Percentiles rank a stretch among this genome's conserved stretches.
phyloP scores from a whole-genome alignment of 30 jellyfish, hydroid and myxozoan genomes.

The Clytia hemisphaerica region DNA sequence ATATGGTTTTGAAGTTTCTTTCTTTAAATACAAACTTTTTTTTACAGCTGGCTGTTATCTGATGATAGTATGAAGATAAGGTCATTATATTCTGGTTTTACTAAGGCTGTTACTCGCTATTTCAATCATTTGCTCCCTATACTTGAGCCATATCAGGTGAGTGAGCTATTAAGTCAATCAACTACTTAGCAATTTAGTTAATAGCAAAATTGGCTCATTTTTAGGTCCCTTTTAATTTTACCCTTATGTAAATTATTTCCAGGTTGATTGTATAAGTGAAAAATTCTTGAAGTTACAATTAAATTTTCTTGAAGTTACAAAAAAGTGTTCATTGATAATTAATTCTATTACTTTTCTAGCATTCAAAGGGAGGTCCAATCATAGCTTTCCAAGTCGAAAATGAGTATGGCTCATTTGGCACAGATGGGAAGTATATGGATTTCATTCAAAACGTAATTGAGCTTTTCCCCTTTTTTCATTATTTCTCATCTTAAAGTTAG shows the following conservation, averaged over 20 bases:
- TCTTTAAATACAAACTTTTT: no score
- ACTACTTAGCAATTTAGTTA: no score
- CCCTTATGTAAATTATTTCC: no score
- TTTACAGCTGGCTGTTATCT: constrained; percentile 76
- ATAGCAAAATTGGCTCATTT: no score
- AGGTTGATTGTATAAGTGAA: no score
- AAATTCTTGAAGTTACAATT: no score
- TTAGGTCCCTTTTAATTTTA: no score
- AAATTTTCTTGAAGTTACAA: no score
- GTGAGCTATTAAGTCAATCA: no score
- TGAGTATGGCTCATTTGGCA: constrained; percentile 86
- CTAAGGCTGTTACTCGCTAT: constrained; percentile 73
- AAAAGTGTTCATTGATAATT: no score
- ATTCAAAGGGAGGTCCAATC: constrained; percentile 87
- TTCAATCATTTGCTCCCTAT: constrained; percentile 40
- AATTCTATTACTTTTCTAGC: constrained; percentile 20
- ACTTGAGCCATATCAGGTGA: constrained; percentile 43
- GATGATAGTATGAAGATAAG: constrained; percentile 79
- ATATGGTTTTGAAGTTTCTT: no score
- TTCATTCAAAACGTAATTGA: constrained; percentile 44
- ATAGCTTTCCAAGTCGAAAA: constrained; percentile 95
- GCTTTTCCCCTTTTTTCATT: not conserved
- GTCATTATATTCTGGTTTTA: constrained; percentile 68
- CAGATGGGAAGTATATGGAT: constrained; percentile 56
- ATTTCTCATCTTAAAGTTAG: no score